Evolutionary conservation across 2,113 vertebrate genomes (phyloP).

Genomic region (Recurvirostra avosetta): DNA sequence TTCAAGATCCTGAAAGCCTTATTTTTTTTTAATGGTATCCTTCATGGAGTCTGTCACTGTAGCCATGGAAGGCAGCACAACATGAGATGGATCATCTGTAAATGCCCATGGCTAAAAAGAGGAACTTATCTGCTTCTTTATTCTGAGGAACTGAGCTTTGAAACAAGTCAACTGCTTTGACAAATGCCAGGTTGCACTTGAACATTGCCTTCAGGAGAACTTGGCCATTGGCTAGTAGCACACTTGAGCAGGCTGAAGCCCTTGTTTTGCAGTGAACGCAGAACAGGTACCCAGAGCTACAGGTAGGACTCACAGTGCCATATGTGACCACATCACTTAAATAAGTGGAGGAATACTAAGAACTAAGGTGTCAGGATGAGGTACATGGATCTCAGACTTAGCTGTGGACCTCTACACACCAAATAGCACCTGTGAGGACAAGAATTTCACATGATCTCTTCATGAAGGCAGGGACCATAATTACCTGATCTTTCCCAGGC

Average conservation of each 20-base stretch:
- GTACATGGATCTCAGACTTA: neutral
- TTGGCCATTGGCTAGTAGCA: neutral
- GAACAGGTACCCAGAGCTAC: neutral
- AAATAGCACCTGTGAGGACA: neutral
- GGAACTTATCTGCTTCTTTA: neutral
- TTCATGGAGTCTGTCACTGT: neutral
- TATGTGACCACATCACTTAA: neutral
- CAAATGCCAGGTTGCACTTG: neutral
- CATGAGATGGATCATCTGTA: neutral
- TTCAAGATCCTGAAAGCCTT: neutral
- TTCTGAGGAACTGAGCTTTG: neutral
- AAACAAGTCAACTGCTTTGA: neutral
- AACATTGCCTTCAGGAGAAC: neutral
- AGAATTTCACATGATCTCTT: neutral
- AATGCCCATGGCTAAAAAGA: neutral
- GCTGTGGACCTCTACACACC: neutral
- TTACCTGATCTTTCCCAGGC: neutral
- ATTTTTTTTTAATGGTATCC: neutral
- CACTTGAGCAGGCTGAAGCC: neutral
- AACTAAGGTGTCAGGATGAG: neutral
- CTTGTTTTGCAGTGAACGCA: neutral
- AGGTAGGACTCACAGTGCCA: neutral
- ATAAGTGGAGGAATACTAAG: neutral
- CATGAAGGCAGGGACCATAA: neutral
- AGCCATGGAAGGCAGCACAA: neutral